Evolutionary conservation across 2,888 invertebrate species (phyloP).

Genomic region (Drosophila pullipes): DNA sequence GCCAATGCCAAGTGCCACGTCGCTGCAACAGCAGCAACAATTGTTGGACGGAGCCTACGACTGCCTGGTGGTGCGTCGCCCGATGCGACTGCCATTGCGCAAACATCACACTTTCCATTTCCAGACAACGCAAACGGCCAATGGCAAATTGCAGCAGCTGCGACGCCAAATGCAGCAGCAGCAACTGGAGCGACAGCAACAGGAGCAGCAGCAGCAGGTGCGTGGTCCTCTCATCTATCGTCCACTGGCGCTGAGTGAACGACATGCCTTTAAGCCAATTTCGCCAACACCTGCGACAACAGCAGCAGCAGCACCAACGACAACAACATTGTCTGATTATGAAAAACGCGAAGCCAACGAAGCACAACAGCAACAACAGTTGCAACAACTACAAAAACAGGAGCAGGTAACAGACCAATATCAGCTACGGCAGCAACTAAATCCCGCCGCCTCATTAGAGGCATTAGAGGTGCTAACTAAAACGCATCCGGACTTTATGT

Average conservation of each 20-base stretch:
- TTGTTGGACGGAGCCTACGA: conserved; percentile 51
- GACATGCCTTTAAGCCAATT: conserved; percentile 85
- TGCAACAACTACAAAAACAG: conserved; percentile 26
- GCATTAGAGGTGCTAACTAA: conserved; percentile 79
- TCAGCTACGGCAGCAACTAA: conserved; percentile 48
- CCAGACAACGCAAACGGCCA: conserved; percentile 84
- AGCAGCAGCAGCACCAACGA: conserved; percentile 29
- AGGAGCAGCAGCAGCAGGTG: conserved; percentile 29
- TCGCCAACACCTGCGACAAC: conserved; percentile 71
- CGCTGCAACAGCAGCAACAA: conserved; percentile 26
- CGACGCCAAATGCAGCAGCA: conserved; percentile 66
- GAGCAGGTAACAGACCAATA: conserved; percentile 3
- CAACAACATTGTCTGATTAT: conserved; percentile 23
- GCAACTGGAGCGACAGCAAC: conserved; percentile 52
- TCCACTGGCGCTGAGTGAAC: conserved; percentile 81
- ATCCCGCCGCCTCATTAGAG: conserved; percentile 81
- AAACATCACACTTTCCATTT: conserved; percentile 86
- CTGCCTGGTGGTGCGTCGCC: conserved; percentile 72
- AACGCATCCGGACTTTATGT: conserved; percentile 78
- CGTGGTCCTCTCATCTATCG: conserved; percentile 80
- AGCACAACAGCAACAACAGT: conserved; percentile 19
- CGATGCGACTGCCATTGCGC: conserved; percentile 83
- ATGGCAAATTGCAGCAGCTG: conserved; percentile 81
- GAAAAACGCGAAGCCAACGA: conserved; percentile 35
- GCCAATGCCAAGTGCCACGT: conserved; percentile 49